These are phyloP conservation scores for Emys orbicularis DNA, from an alignment of 2,797 vertebrate genomes.

Conservation along the genomic window DNA sequence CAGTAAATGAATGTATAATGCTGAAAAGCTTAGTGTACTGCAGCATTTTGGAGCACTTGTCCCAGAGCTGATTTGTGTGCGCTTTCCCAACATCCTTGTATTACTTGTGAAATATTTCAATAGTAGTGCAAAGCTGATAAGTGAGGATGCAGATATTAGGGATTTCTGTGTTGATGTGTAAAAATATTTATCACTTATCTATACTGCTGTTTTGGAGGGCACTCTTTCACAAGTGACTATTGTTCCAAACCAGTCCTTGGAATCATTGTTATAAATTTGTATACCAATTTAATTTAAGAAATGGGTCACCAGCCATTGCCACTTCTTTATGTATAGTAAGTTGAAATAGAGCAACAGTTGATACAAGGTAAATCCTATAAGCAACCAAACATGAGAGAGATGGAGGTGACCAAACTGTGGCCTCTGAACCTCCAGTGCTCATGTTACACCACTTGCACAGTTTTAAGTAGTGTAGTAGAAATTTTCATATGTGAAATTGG, in stretches of 20 bases:
- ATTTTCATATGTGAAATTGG: neutral
- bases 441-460: rapidly evolving
- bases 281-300: neutral
- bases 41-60: neutral
- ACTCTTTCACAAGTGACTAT: neutral
- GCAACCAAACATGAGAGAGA: neutral
- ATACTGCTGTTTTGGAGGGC: neutral
- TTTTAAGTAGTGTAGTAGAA: neutral
- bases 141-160: no score
- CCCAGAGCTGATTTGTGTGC: neutral
- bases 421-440: neutral
- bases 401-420: neutral
- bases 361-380: neutral
- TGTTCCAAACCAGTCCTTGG: neutral
- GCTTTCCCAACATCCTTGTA: neutral
- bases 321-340: neutral
- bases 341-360: neutral
- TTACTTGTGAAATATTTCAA: neutral
- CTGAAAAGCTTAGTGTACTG: neutral
- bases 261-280: neutral
- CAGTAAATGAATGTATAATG: neutral
- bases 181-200: neutral
- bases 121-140: neutral
- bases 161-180: neutral
- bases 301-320: neutral